Conservation (phyloP, 1,140 invertebrate genomes). For the Trichogramma pretiosum region DNA sequence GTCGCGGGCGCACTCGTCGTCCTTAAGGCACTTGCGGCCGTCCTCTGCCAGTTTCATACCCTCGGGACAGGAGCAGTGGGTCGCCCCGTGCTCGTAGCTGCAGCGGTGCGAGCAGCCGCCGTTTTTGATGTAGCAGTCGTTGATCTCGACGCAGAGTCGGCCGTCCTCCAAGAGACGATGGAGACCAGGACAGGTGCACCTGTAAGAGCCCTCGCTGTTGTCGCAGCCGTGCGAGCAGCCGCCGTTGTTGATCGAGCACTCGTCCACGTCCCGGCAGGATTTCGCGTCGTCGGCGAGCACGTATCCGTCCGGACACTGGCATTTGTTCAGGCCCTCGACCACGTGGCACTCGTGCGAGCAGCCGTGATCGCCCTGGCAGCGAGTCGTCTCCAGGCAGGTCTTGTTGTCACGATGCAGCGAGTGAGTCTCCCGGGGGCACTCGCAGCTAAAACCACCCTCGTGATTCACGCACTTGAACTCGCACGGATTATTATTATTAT, state of each 20-base stretch:
- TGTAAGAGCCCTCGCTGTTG: slow-evolving; percentile 56
- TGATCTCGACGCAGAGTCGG: slow-evolving; percentile 28
- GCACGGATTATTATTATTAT: slow-evolving; percentile 18
- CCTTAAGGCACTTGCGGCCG: slow-evolving; percentile 47
- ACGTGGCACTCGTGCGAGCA: slow-evolving; percentile 56
- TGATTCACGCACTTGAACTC: slow-evolving; percentile 57
- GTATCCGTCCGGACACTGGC: slow-evolving; percentile 53
- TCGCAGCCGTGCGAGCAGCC: slow-evolving; percentile 50
- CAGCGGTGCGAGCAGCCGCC: slow-evolving; percentile 47
- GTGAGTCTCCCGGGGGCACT: slow-evolving; percentile 46
- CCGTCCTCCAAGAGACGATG: slow-evolving; percentile 35
- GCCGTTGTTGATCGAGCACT: slow-evolving; percentile 48
- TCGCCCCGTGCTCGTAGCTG: slow-evolving; percentile 47
- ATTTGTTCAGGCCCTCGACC: slow-evolving; percentile 53
- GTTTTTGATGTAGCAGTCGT: slow-evolving; percentile 17
- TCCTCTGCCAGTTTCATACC: slow-evolving; percentile 40
- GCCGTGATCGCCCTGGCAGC: slow-evolving; percentile 35
- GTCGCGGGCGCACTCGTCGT: slow-evolving; percentile 53
- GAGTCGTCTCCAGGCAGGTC: slow-evolving; percentile 45
- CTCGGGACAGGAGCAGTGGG: slow-evolving; percentile 50
- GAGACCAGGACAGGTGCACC: slow-evolving; percentile 26
- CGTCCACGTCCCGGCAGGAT: slow-evolving; percentile 52
- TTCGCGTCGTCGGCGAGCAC: slow-evolving; percentile 38
- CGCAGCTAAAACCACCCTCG: slow-evolving; percentile 53
- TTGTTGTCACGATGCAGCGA: slow-evolving; percentile 39